Percentiles rank a stretch among this genome's conserved stretches.
Evolutionary conservation across 2,888 invertebrate genomes (phyloP).

Genomic region (Galerucella calmariensis): DNA sequence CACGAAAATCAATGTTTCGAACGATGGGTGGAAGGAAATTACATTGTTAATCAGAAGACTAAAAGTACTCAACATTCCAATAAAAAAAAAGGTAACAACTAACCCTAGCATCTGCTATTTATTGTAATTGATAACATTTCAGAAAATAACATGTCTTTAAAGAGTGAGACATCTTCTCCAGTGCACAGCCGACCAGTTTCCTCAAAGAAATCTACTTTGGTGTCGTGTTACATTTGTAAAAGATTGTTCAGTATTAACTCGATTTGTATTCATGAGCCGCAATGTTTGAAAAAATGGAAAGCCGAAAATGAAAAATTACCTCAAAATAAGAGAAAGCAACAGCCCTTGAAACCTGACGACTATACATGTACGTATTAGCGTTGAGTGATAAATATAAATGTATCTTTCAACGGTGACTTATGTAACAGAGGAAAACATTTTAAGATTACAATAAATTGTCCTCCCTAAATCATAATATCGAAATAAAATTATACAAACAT

Average conservation of each 20-base stretch:
- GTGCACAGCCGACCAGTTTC: slow-evolving; percentile 43
- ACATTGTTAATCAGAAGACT: background rate
- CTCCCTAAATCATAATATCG: background rate
- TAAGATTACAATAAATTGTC: no score
- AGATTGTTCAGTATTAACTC: slow-evolving; percentile 73
- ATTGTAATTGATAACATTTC: background rate
- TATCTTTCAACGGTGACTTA: no score
- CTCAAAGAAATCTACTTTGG: slow-evolving; percentile 56
- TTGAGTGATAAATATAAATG: no score
- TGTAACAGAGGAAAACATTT: no score
- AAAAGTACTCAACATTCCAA: background rate
- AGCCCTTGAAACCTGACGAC: slow-evolving; percentile 71
- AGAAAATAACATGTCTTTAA: background rate
- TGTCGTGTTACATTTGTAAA: slow-evolving; percentile 74
- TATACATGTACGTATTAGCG: slow-evolving; percentile 63
- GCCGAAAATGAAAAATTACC: slow-evolving; percentile 72
- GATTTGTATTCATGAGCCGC: slow-evolving; percentile 74
- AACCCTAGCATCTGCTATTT: background rate
- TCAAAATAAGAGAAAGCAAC: slow-evolving; percentile 66
- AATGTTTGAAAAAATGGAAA: slow-evolving; percentile 75
- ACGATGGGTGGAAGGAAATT: slow-evolving; percentile 66
- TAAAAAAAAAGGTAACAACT: background rate
- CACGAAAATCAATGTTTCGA: slow-evolving; percentile 77
- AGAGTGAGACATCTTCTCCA: background rate
- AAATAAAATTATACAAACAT: background rate